These are phyloP conservation scores for Pholis gunnellus DNA, from an alignment of 2,113 vertebrate species.

Conservation along the genomic window DNA sequence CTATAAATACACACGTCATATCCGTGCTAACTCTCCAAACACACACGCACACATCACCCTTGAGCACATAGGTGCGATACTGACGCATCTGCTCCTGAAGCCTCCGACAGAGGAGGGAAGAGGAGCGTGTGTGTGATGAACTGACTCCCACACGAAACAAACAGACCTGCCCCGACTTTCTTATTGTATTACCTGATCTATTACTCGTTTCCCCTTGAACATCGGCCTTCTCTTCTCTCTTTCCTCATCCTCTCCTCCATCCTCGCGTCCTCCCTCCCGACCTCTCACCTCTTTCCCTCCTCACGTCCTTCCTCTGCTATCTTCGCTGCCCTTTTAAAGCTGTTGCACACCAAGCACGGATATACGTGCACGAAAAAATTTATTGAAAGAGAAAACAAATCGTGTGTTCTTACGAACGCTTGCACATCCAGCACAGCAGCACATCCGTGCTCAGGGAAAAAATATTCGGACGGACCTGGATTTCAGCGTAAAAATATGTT, in stretches of 20 bases:
- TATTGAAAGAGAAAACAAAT: too few relatives aligned
- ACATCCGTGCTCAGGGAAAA: neutral
- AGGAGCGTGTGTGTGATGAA: slow-evolving; percentile 19
- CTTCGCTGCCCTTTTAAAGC: neutral
- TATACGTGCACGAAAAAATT: too few relatives aligned
- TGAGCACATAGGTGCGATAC: slow-evolving; percentile 25
- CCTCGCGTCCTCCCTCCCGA: neutral
- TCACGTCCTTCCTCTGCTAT: neutral
- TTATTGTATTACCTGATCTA: slow-evolving; percentile 51
- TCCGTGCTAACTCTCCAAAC: slow-evolving; percentile 30
- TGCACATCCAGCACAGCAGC: too few relatives aligned
- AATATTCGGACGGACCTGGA: too few relatives aligned
- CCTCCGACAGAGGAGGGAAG: slow-evolving; percentile 6
- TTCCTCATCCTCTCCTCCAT: neutral
- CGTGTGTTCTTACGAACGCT: too few relatives aligned
- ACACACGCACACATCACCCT: neutral
- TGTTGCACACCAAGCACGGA: neutral
- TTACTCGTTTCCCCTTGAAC: slow-evolving; percentile 16
- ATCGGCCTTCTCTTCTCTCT: neutral
- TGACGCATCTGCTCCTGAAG: slow-evolving; percentile 56
- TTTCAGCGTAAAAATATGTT: too few relatives aligned
- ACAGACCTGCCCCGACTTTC: slow-evolving; percentile 15
- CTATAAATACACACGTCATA: slow-evolving; percentile 68
- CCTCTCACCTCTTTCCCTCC: neutral
- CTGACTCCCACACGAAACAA: slow-evolving; percentile 30